Evolutionary conservation across 2,113 vertebrate genomes (phyloP).

Genomic region (Pongo abelii): DNA sequence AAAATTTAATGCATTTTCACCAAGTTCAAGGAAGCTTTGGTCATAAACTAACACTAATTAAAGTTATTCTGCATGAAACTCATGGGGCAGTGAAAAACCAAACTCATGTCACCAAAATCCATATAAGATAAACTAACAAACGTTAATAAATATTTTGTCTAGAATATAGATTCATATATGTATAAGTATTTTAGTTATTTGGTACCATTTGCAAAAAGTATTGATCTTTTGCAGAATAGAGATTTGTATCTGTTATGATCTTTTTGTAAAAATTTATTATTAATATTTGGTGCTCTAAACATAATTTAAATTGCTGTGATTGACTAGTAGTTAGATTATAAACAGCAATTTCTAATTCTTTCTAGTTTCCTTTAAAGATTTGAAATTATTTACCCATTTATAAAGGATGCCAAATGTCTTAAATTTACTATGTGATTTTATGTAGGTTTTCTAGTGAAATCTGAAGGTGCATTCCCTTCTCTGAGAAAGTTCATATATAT

Average conservation of each 20-base stretch:
- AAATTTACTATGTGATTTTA: not conserved
- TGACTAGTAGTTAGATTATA: not conserved
- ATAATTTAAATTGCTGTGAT: not conserved
- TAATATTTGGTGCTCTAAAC: not conserved
- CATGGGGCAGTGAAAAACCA: not conserved
- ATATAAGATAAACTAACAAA: not conserved
- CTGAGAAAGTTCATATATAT: not conserved
- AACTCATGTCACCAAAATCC: not conserved
- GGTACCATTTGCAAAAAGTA: not conserved
- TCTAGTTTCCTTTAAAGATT: not conserved
- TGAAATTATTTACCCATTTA: not conserved
- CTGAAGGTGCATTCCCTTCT: not conserved
- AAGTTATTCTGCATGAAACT: not conserved
- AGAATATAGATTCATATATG: not conserved
- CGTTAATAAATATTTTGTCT: not conserved
- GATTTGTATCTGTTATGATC: not conserved
- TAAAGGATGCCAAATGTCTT: not conserved
- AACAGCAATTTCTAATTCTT: not conserved
- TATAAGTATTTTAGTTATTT: not conserved
- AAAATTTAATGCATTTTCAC: not conserved
- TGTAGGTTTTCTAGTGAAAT: not conserved
- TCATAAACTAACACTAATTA: not conserved
- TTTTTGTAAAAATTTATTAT: not conserved
- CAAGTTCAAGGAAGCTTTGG: not conserved
- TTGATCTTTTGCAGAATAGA: not conserved